Base-by-base conservation (phyloP, 2,888 invertebrate genomes). In the Anaspis maculata region DNA sequence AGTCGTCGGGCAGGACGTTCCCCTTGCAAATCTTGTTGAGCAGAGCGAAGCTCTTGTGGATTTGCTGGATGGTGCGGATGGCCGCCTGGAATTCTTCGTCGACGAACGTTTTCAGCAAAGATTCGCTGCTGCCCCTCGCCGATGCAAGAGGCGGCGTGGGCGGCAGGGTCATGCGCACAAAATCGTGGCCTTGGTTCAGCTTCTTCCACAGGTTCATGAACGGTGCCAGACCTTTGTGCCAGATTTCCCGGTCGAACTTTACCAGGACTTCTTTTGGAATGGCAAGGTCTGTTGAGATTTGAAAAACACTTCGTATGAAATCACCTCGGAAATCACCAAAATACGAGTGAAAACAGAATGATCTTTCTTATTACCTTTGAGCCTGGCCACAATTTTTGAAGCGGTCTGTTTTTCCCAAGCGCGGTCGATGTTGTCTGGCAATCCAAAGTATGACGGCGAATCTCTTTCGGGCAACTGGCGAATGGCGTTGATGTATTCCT, bases 201-300 rank as follows among this genome's bases (percentile, higher is more conserved):
- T 87, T 89, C 58, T 88, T 88, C 92, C 94, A 94, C 3, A 88
- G 59, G 34, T 75, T 75, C 15, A 91, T 70, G 28, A 89, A 67
- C 0, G 86, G 83, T n/a, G 75, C 62, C 33, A 81, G 61, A 51
- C 77, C 71, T 52, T 74, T 66, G 34, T 75, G 71, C 73, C 82
- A 72, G 50, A 61, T 46, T 44, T 66, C 48, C 46, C 53, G 42
- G 34, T 61, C 25, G 29, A 57, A 49, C 37, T 36, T 48, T n/a
- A n/a, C n/a, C 10, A 30, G 7, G 15, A n/a, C n/a, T n/a, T n/a
- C n/a, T n/a, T n/a, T n/a, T n/a, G n/a, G n/a, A n/a, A n/a, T n/a
- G n/a, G n/a, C n/a, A n/a, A n/a, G n/a, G n/a, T n/a, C n/a, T n/a
- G n/a, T n/a, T n/a, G n/a, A n/a, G n/a, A n/a, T n/a, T n/a, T n/a